phyloP scores from a whole-genome alignment of 2,797 vertebrate species.

The Distichodus sexfasciatus region DNA sequence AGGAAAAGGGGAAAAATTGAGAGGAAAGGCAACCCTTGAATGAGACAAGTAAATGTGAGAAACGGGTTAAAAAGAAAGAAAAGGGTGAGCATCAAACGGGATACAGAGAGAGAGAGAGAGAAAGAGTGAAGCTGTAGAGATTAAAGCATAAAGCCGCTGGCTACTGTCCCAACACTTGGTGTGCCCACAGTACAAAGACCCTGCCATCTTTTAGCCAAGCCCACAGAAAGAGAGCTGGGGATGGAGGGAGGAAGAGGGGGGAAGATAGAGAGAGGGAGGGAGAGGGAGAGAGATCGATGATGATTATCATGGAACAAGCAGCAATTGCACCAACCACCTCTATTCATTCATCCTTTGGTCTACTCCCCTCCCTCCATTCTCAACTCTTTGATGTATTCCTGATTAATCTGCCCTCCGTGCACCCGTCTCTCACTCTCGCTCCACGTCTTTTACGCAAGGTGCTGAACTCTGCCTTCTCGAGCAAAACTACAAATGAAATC shows the following conservation, averaged over 20 bases:
- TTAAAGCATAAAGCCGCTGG: conserved; percentile 43
- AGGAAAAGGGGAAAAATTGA: neutral
- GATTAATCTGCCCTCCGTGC: conserved; percentile 70
- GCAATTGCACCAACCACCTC: conserved; percentile 64
- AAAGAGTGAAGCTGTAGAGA: conserved; percentile 20
- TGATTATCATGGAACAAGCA: conserved; percentile 51
- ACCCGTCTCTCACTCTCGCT: conserved; percentile 38
- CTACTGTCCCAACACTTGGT: conserved; percentile 56
- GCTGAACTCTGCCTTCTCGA: neutral
- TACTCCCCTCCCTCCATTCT: conserved; percentile 45
- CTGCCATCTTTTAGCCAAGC: conserved; percentile 64
- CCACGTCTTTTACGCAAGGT: conserved; percentile 22
- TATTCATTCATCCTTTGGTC: conserved; percentile 64
- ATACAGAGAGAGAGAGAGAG: neutral
- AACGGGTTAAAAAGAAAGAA: neutral
- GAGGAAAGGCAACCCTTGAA: neutral
- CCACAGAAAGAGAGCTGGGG: conserved; percentile 60
- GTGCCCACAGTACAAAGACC: conserved; percentile 64
- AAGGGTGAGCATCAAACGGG: conserved; percentile 2
- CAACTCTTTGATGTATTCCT: conserved; percentile 70
- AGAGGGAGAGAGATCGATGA: conserved; percentile 55
- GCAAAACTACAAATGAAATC: neutral
- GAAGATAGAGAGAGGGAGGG: conserved; percentile 64
- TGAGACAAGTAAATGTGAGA: conserved; percentile 3
- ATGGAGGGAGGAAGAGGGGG: conserved; percentile 59